Evolutionary conservation across 1,140 invertebrate genomes (phyloP), one percentile per base, ranked within the genome.

Genomic region (Danaus melanippus): DNA sequence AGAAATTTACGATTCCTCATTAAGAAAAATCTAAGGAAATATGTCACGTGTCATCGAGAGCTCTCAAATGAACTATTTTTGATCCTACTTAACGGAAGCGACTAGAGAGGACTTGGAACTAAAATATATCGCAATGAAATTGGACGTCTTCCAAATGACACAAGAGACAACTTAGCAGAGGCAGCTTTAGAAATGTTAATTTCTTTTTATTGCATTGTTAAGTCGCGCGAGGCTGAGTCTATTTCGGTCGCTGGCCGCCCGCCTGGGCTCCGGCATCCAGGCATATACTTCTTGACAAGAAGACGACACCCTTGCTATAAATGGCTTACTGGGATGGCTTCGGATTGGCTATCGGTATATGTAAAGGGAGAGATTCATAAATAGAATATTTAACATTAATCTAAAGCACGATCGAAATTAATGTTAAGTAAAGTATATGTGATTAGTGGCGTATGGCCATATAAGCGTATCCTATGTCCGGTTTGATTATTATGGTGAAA

Each of bases 191-290:
- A 74, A 74, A 74, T 82, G 78, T 84, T 80, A 75, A 82, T 83
- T 86, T 86, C 83, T 86, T 86, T 86, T 86, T 86, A 86, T 84
- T 86, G 79, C 83, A 86, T 86, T 86, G 83, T 86, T 83, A 84
- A 84, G 81, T 73, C 77, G 75, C 74, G 59, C 76, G 74, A 80
- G 79, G 75, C 74, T 70, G 64, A 51, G 59, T 74, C 80, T 86
- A 86, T 86, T 84, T 84, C 65, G 62, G 83, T 76, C 71, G 83
- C 81, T 83, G 71, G 76, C 64, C 69, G 71, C 69, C 76, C 69
- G 80, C 75, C 79, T 79, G 79, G 77, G 79, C 78, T 57, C 46
- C 60, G 76, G 64, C 71, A 75, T 74, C 74, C 79, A 80, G 77
- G 78, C 76, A 71, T 72, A 76, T 73, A 67, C 67, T 66, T 71